Base-by-base conservation (phyloP, 2,797 vertebrate species). In the Onychomys arenicola region DNA sequence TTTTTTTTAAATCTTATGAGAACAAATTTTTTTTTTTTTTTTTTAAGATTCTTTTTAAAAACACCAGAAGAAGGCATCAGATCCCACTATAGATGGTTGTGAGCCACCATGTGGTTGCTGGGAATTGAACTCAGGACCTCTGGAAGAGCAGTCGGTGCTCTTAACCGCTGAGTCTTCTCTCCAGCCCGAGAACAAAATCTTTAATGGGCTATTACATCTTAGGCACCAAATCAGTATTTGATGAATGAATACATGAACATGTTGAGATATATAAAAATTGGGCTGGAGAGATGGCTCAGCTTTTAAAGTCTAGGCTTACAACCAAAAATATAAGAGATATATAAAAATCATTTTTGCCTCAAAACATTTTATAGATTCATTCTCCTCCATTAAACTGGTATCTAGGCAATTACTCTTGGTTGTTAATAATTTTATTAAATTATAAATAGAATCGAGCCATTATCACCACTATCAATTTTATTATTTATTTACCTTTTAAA, bases 261-360 rank as follows among this genome's bases (percentile, higher is more conserved):
- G 57, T 94, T 78, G 76, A 63, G 67, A 12, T 86, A 40, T n/a
- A 12, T 89, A 95, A 96, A 97, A 83, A 89, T 93, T 55, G 52
- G 52, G 10, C 52, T 55, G 52, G 52, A 55, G 52, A 55, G 52
- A 55, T 55, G 14, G 52, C 52, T 55, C 52, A 55, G 14, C 52
- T 14, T 14, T 55, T 55, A 55, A 55, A 55, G 52, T 52, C 52
- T 55, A 55, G 52, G 52, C 52, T 55, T 52, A 55, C 52, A 55
- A 55, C 52, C 14, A 55, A 55, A 55, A 55, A 55, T 55, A 55
- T 55, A 55, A 55, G 76, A 63, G 67, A 12, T 86, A 12, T 89
- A 12, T 89, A 95, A 96, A 97, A 83, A 89, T 93, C 2, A 29
- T 94, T 96, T 96, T 93, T 59, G 77, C 92, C 95, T 94, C 25